Evolutionary conservation across 2,113 vertebrate genomes (phyloP).

Genomic region (Psophia crepitans): DNA sequence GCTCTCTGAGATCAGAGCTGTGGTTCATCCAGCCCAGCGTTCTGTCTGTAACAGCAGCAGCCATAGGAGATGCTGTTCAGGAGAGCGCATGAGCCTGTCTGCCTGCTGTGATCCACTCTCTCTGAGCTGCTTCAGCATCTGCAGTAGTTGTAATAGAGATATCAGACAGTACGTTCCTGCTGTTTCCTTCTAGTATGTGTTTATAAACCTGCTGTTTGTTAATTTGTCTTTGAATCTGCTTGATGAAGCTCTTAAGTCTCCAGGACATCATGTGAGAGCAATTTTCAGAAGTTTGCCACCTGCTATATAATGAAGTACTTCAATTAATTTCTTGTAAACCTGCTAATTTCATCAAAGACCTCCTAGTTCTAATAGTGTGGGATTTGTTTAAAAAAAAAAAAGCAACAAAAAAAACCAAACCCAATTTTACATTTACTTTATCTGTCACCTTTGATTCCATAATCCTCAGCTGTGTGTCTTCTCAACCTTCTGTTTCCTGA

Average conservation of each 20-base stretch:
- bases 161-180: neutral
- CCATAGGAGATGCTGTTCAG: neutral
- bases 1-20: neutral
- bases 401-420: neutral
- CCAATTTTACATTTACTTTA: neutral
- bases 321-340: neutral
- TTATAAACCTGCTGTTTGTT: constrained; percentile 16
- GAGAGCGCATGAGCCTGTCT: neutral
- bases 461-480: neutral
- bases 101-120: neutral
- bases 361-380: neutral
- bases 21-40: neutral
- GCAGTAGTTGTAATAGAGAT: neutral
- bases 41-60: neutral
- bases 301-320: neutral
- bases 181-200: neutral
- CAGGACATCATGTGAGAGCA: neutral
- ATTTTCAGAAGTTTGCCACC: neutral
- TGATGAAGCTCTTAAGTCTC: neutral
- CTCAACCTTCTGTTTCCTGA: neutral
- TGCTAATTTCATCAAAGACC: neutral
- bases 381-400: neutral
- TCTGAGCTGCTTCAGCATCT: neutral
- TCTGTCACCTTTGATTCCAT: neutral
- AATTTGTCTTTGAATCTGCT: neutral